Conservation (phyloP, 92 coral and sea anemone species). For the Epizoanthus scotinus region DNA sequence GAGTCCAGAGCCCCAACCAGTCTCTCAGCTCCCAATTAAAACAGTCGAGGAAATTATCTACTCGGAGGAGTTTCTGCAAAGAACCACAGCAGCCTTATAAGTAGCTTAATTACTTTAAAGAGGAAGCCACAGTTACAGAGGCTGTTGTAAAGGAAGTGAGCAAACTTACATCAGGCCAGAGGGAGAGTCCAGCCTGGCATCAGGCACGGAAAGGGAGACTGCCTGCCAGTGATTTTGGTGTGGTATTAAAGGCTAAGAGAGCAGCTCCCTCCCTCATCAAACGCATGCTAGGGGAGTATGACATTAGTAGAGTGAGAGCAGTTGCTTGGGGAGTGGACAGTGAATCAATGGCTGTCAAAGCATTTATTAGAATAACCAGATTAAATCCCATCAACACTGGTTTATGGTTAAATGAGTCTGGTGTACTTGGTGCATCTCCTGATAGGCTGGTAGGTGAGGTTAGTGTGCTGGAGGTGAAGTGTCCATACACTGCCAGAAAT, state of each 20-base stretch:
- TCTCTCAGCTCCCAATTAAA: constrained; percentile 36
- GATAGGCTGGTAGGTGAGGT: too few relatives aligned
- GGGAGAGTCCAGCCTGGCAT: constrained; percentile 52
- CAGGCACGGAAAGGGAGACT: constrained; percentile 47
- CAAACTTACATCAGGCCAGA: constrained; percentile 40
- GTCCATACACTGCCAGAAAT: too few relatives aligned
- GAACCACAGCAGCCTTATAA: constrained; percentile 33
- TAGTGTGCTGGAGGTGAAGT: too few relatives aligned
- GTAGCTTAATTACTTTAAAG: constrained; percentile 13
- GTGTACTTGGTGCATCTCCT: too few relatives aligned
- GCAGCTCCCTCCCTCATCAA: constrained; percentile 48
- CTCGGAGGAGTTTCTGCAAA: constrained; percentile 29
- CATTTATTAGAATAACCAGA: constrained; percentile 31
- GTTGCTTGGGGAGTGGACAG: constrained; percentile 41
- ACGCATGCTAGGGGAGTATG: constrained; percentile 49
- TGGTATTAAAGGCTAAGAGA: constrained; percentile 44
- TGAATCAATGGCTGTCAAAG: constrained; percentile 38
- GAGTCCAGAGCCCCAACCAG: constrained; percentile 45
- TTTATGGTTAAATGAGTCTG: constrained; percentile 5
- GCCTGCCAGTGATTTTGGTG: constrained; percentile 48
- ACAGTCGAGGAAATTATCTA: constrained; percentile 37
- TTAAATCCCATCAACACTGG: constrained; percentile 15
- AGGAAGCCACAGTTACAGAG: constrained; percentile 28
- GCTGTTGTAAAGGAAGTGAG: constrained; percentile 28
- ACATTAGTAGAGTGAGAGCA: constrained; percentile 34